Percentiles rank a stretch among this genome's conserved stretches.
These are phyloP conservation scores for Drosophila mimetica DNA, from an alignment of 2,888 invertebrate species.

Conservation along the genomic window DNA sequence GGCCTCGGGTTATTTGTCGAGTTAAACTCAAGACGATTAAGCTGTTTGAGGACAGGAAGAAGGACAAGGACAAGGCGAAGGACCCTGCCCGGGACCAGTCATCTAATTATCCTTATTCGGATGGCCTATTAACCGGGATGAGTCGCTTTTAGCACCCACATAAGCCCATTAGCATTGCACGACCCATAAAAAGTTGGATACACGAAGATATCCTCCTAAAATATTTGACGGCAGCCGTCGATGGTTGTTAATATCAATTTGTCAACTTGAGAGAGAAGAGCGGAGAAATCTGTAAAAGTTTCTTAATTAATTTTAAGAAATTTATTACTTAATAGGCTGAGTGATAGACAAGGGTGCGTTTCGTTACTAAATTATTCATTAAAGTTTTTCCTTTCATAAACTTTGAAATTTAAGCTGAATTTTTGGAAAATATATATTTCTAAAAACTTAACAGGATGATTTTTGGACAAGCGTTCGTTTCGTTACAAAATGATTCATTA, in stretches of 20 bases:
- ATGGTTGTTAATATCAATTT: conserved; percentile 49
- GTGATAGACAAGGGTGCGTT: too few species aligned
- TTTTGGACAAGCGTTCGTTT: too few species aligned
- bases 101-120: conserved; percentile 74
- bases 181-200: conserved; percentile 47
- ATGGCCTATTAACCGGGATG: conserved; percentile 75
- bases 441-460: too few species aligned
- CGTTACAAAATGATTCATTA: too few species aligned
- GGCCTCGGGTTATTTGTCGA: conserved; percentile 56
- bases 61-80: conserved; percentile 3
- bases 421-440: too few species aligned
- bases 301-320: conserved; percentile 23
- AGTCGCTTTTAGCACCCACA: conserved; percentile 73
- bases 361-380: too few species aligned
- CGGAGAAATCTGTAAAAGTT: conserved; percentile 11
- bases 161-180: conserved; percentile 71
- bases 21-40: conserved; percentile 55
- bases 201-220: conserved; percentile 2
- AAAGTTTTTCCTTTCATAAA: too few species aligned
- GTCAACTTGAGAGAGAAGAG: conserved; percentile 15
- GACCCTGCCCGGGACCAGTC: conserved; percentile 21
- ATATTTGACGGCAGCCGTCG: conserved; percentile 19
- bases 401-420: too few species aligned
- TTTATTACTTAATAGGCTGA: neutral
- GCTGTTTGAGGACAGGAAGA: conserved; percentile 23